Percentiles rank a stretch among this genome's conserved stretches.
Evolutionary conservation across 2,113 vertebrate genomes (phyloP).

Genomic region (Otocyon megalotis): DNA sequence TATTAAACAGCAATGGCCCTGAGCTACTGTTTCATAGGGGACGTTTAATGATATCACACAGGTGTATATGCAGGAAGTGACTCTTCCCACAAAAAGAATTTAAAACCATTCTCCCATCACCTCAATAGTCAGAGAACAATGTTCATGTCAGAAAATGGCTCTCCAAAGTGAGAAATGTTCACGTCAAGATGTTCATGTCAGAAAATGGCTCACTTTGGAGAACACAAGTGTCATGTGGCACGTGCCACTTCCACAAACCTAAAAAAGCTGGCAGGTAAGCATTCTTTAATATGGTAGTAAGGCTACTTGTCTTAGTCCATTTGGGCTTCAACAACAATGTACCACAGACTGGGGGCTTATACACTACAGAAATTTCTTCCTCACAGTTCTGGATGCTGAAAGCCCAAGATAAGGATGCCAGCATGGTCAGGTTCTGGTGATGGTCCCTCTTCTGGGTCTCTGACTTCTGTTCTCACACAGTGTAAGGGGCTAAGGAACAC

Average conservation of each 20-base stretch:
- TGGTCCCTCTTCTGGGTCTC: not conserved
- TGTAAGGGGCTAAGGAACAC: not conserved
- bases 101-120: conserved; percentile 19
- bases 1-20: not conserved
- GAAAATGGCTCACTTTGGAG: not conserved
- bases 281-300: not conserved
- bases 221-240: not conserved
- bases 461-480: not conserved
- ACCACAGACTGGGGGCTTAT: not conserved
- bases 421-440: not conserved
- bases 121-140: conserved; percentile 7
- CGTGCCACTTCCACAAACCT: conserved; percentile 13
- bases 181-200: conserved; percentile 16
- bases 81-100: conserved; percentile 32
- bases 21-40: not conserved
- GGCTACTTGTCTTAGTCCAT: not conserved
- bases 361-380: conserved; percentile 37
- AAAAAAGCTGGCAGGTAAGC: not conserved
- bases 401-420: not conserved
- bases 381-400: not conserved
- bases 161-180: too few relatives aligned
- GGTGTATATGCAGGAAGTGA: conserved; percentile 14
- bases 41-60: conserved; percentile 21
- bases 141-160: conserved; percentile 35
- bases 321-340: not conserved